phyloP scores from a whole-genome alignment of 2,113 vertebrate species.

The Colius striatus region DNA sequence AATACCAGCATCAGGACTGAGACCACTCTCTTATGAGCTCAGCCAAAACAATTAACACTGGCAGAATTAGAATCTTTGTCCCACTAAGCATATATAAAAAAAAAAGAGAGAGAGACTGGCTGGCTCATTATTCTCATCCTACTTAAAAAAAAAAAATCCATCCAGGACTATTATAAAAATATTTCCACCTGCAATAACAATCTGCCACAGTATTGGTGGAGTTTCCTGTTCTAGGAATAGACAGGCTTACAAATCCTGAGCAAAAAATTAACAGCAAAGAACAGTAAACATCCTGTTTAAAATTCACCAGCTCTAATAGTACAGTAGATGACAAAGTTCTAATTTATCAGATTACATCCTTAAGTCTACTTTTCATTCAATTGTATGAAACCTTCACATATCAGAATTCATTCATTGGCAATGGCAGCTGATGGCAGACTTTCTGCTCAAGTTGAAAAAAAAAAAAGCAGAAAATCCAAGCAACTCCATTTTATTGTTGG shows the following conservation, averaged over 20 bases:
- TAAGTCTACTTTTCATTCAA: not conserved
- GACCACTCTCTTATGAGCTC: not conserved
- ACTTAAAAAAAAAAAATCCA: not conserved
- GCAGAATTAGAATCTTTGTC: conserved; percentile 1
- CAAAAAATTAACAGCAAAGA: conserved; percentile 38
- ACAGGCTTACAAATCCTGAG: not conserved
- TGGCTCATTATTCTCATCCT: conserved; percentile 19
- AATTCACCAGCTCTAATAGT: not conserved
- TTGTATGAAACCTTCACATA: not conserved
- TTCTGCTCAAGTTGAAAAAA: not conserved
- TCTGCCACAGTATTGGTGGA: conserved; percentile 51
- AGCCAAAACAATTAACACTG: not conserved
- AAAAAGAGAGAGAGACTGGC: not conserved
- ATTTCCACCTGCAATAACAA: conserved; percentile 62
- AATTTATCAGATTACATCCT: not conserved
- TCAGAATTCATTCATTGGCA: not conserved
- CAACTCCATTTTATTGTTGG: not conserved
- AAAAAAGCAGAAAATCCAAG: not conserved
- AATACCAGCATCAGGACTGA: not conserved
- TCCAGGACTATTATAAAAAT: conserved; percentile 11
- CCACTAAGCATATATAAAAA: not conserved
- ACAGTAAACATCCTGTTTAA: conserved; percentile 41
- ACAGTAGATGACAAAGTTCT: not conserved
- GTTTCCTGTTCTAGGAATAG: conserved; percentile 65
- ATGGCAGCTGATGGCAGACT: not conserved